Base-by-base conservation (phyloP, 2,888 invertebrate genomes). In the Nephrotoma appendiculata region DNA sequence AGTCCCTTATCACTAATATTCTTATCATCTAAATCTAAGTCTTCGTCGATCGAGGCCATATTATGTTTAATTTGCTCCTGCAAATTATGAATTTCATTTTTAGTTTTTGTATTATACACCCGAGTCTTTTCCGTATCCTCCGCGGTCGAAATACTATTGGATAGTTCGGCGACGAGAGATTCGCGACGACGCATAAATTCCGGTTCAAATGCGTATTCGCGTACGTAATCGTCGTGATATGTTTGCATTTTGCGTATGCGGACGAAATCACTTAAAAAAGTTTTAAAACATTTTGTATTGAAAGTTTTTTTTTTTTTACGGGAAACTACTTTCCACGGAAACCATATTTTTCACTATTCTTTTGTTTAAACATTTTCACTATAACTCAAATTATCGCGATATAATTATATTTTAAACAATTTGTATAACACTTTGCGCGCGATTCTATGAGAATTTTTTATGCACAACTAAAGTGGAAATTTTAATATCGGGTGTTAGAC, bases 171-270 rank as follows among this genome's bases (percentile, higher is more conserved):
- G 31, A 48, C 45, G 31, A 87, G 31, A 19, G 89, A 91, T 86
- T 91, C 91, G 88, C 90, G 90, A 2, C 71, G 71, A 4, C 71
- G 19, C 71, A 86, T 90, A 87, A 91, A 88, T 88, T 91, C 91
- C 88, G 91, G 91, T 88, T 91, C 91, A 88, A 91, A 91, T 83
- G 91, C 89, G 89, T 90, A 91, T 89, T 91, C 91, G 87, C 91
- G 91, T 88, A 91, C 90, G 88, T 89, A 91, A 89, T 91, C 90
- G 89, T 91, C 91, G 19, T 88, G 87, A 89, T 83, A 84, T 12
- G 71, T 9, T 71, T 71, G 71, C 71, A 71, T 71, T 71, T 57
- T 31, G 31, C 31, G 2, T 31, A 31, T 31, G 31, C 31, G 7
- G 19, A 71, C 9, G 2, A 3, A 71, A 9, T 19, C 12, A 71